Evolutionary conservation across 2,113 vertebrate genomes (phyloP).

Genomic region (Nannobrachium achirus): DNA sequence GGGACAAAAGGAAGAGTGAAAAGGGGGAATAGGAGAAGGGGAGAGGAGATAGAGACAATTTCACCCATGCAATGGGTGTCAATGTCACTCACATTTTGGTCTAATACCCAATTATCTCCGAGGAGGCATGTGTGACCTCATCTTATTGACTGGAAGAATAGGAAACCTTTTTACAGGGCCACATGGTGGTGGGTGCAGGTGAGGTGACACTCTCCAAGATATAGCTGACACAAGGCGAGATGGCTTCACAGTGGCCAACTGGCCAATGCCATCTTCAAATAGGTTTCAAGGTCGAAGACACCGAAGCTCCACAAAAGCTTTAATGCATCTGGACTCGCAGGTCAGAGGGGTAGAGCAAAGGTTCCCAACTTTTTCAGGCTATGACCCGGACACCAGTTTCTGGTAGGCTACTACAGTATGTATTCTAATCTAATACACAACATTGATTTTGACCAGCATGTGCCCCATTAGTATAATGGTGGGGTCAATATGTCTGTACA

Average conservation of each 20-base stretch:
- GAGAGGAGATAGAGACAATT: neutral
- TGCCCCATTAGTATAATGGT: too few species aligned
- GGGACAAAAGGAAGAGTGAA: neutral
- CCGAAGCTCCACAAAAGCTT: conserved; percentile 16
- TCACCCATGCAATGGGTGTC: neutral
- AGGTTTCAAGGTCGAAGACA: conserved; percentile 9
- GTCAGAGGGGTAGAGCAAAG: neutral
- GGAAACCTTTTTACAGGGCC: neutral
- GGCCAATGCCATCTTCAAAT: too few species aligned
- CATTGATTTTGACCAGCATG: too few species aligned
- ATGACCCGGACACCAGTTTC: too few species aligned
- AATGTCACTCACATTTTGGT: neutral
- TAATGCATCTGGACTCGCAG: neutral
- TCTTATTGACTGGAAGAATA: too few species aligned
- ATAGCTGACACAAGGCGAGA: conserved; percentile 4
- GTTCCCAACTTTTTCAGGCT: too few species aligned
- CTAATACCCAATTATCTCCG: neutral
- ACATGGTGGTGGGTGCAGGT: neutral
- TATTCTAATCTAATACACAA: too few species aligned
- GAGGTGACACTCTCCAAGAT: neutral
- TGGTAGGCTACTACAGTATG: too few species aligned
- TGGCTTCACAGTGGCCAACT: neutral
- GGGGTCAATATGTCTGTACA: too few species aligned
- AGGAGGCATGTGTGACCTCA: neutral
- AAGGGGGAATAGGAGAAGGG: neutral